Base-by-base conservation (phyloP, 2,797 vertebrate species). In the Phaenicophaeus curvirostris region DNA sequence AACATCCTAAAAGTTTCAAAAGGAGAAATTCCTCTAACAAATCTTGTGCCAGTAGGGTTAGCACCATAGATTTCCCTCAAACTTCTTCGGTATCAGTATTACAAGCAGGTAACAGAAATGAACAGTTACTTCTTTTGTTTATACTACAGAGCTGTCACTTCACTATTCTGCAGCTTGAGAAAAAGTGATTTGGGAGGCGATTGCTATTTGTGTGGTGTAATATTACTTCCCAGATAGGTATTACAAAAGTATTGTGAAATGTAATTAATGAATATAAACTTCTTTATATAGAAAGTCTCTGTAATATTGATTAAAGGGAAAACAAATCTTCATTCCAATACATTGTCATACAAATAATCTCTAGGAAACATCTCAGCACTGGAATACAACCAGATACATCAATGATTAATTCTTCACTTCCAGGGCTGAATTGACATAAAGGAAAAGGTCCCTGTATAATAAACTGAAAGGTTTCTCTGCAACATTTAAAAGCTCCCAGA, bases 161-260 rank as follows among this genome's bases (percentile, higher is more conserved):
- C 12, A 30, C 9, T 63, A 8, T 59, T 75, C 35, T 39, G 27
- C 15, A 61, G 5, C 35, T 67, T 78, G 13, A 77, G 18, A 30
- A 57, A 88, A 85, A 42, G 2, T 31, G 9, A 2, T 7, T 13
- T 10, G 0, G 1, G 9, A 25, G 2, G 4, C 14, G 41, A 16
- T 44, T 44, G 42, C 18, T 46, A 4, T 28, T 11, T 62, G 8
- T 61, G 18, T 12, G 3, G 5, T 41, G 14, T 28, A 62, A 44
- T 28, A 73, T 23, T 59, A 48, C 14, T 74, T 87, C 13, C 6
- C 19, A 79, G 19, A 28, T 0, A 23, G 28, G 7, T 37, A 72
- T 66, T 88, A 78, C 27, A 54, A 50, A 91, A 81, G 4, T 6
- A 8, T 10, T 55, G 27, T 37, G 39, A 93, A 91, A 2, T 51